Percentiles rank a stretch among this genome's conserved stretches.
phyloP scores from a whole-genome alignment of 1,140 invertebrate genomes.

The Polyergus mexicanus region DNA sequence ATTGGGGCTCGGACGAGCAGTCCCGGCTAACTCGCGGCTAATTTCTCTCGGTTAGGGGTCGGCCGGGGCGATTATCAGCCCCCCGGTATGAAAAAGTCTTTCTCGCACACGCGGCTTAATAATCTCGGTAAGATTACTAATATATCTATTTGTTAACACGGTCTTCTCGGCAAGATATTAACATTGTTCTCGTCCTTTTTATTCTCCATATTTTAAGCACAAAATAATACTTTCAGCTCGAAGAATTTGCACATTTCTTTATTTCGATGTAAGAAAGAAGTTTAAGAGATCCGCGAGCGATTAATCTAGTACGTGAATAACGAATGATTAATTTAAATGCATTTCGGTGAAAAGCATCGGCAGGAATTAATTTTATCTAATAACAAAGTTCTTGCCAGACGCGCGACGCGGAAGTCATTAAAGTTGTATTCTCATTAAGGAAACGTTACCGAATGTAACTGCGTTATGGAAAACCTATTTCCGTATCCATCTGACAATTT shows the following conservation, averaged over 20 bases:
- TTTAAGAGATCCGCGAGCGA: neutral
- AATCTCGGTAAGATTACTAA: conserved; percentile 34
- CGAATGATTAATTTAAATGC: conserved; percentile 19
- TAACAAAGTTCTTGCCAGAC: conserved; percentile 52
- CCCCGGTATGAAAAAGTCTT: conserved; percentile 3
- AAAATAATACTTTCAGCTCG: neutral
- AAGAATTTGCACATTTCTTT: neutral
- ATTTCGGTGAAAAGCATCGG: conserved; percentile 31
- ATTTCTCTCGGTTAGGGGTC: conserved; percentile 67
- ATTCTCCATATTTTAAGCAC: neutral
- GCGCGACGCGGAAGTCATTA: conserved; percentile 45
- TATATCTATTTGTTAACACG: neutral
- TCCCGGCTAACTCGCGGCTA: conserved; percentile 70
- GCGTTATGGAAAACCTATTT: conserved; percentile 62
- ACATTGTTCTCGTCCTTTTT: neutral
- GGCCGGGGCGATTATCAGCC: conserved; percentile 7
- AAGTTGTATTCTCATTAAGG: conserved; percentile 63
- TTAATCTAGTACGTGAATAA: conserved; percentile 29
- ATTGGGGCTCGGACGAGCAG: conserved; percentile 27
- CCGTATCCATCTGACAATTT: conserved; percentile 60
- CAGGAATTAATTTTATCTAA: conserved; percentile 52
- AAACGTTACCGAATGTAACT: conserved; percentile 62
- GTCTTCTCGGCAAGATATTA: neutral
- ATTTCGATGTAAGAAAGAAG: neutral
- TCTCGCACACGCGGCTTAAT: conserved; percentile 9